Conservation (phyloP, 2,888 invertebrate species). For the Hypolimnas misippus region DNA sequence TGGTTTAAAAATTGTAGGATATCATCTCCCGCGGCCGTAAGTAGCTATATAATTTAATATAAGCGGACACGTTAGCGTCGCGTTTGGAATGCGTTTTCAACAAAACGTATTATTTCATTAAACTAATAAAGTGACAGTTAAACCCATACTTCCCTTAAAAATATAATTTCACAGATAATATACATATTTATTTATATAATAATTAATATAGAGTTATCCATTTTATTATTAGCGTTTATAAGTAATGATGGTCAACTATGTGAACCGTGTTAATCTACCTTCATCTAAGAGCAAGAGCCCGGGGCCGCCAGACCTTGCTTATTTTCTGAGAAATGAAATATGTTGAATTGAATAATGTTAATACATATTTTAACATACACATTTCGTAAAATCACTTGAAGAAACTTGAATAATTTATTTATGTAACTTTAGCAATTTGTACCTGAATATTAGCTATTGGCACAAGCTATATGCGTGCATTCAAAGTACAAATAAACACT, state of each 20-base stretch:
- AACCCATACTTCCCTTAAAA: slow-evolving; percentile 59
- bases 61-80: slow-evolving; percentile 38
- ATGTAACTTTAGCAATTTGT: too few relatives aligned
- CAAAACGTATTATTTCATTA: slow-evolving; percentile 41
- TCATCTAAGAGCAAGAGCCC: too few relatives aligned
- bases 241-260: slow-evolving; percentile 6
- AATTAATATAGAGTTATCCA: slow-evolving; percentile 43
- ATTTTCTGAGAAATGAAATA: too few relatives aligned
- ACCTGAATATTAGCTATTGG: too few relatives aligned
- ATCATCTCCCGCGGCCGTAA: slow-evolving; percentile 3
- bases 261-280: neutral
- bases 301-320: too few relatives aligned
- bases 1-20: too few relatives aligned
- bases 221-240: slow-evolving; percentile 7
- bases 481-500: too few relatives aligned
- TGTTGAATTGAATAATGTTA: too few relatives aligned
- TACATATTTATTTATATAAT: slow-evolving; percentile 48
- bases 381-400: too few relatives aligned
- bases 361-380: too few relatives aligned
- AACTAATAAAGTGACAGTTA: slow-evolving; percentile 15
- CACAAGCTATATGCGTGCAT: too few relatives aligned
- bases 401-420: too few relatives aligned
- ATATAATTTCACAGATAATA: slow-evolving; percentile 66
- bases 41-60: slow-evolving; percentile 13
- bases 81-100: slow-evolving; percentile 63